Conservation (phyloP, 2,113 vertebrate genomes). For the Bucco capensis region DNA sequence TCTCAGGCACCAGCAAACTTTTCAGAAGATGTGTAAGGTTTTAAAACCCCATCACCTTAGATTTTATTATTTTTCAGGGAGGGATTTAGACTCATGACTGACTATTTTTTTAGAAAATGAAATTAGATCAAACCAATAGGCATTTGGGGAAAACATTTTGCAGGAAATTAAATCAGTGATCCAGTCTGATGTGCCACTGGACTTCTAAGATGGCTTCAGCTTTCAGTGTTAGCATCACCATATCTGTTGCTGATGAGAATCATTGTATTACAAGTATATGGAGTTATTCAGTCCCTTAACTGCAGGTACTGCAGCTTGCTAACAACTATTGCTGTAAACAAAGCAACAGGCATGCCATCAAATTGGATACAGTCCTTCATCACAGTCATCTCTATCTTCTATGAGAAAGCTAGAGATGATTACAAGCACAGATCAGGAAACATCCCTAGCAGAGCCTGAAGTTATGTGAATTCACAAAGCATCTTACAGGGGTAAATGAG, state of each 20-base stretch:
- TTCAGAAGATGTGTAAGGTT: background rate
- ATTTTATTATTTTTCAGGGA: background rate
- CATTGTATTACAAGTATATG: background rate
- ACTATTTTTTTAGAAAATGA: background rate
- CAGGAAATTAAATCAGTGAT: background rate
- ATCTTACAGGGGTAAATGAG: slow-evolving; percentile 44
- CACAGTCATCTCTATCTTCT: slow-evolving; percentile 27
- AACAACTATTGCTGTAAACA: slow-evolving; percentile 7
- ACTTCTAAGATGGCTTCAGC: background rate
- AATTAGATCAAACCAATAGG: background rate
- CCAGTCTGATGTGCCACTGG: background rate
- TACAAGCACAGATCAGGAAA: slow-evolving; percentile 34
- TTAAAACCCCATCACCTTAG: background rate
- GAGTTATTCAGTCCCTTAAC: background rate
- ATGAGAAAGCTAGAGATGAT: slow-evolving; percentile 28
- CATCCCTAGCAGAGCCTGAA: slow-evolving; percentile 31
- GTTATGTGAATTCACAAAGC: slow-evolving; percentile 51
- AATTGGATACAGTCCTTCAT: background rate
- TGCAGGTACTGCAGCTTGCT: background rate
- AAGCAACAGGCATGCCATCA: background rate
- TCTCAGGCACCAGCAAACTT: background rate
- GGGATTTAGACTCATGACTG: background rate
- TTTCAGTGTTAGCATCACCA: background rate
- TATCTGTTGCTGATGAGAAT: no score
- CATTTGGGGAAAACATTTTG: background rate